Percentiles rank a stretch among this genome's conserved stretches.
phyloP scores from a whole-genome alignment of 2,888 invertebrate genomes.

The Leptinotarsa haldemani region DNA sequence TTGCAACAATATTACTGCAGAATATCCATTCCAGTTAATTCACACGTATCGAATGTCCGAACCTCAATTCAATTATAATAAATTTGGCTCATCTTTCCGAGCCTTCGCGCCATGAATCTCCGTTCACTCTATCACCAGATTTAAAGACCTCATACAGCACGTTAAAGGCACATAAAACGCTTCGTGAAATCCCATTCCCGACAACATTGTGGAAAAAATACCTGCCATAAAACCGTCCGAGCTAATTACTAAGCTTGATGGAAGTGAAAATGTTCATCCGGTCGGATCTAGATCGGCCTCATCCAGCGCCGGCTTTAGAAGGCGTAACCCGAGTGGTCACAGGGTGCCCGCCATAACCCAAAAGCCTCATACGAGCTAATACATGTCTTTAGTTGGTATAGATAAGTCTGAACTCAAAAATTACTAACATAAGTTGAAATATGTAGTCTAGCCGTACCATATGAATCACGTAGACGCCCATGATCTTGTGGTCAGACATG shows the following conservation, averaged over 20 bases:
- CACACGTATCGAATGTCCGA: not conserved
- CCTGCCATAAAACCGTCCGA: constrained; percentile 15
- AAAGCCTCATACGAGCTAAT: no score
- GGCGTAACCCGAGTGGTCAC: no score
- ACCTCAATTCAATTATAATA: not conserved
- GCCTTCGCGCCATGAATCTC: constrained; percentile 4
- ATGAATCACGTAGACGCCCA: no score
- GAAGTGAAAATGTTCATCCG: not conserved
- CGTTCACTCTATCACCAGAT: constrained; percentile 3
- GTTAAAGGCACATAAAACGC: constrained; percentile 11
- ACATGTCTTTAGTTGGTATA: no score
- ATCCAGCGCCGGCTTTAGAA: no score
- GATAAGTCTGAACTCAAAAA: no score
- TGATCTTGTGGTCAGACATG: no score
- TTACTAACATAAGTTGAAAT: no score
- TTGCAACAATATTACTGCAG: no score
- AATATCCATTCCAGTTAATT: not conserved
- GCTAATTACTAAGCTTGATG: constrained; percentile 12
- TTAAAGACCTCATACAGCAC: constrained; percentile 1
- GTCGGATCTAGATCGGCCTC: no score
- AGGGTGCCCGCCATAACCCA: no score
- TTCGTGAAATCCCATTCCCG: constrained; percentile 8
- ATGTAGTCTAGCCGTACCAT: no score
- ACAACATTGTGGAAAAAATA: constrained; percentile 15
- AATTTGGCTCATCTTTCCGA: not conserved